Evolutionary conservation across 2,888 invertebrate genomes (phyloP).

Genomic region (Podabrus alpinus): DNA sequence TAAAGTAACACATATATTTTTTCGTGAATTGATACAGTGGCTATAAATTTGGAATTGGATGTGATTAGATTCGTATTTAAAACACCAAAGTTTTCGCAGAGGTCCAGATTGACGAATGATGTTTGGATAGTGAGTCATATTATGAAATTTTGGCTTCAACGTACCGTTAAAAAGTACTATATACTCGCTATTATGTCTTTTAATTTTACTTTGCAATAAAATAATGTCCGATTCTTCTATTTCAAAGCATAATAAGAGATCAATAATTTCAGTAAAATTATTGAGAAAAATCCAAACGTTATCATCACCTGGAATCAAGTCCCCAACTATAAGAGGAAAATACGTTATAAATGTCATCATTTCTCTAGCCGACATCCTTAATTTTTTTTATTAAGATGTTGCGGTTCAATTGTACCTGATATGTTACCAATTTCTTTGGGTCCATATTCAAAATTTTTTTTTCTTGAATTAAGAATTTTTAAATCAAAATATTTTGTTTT

Average conservation of each 20-base stretch:
- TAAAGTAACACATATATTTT: slow-evolving; percentile 39
- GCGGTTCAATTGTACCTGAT: too few relatives aligned
- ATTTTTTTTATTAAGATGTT: too few relatives aligned
- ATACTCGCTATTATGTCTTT: slow-evolving; percentile 25
- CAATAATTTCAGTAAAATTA: slow-evolving; percentile 35
- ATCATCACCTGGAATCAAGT: slow-evolving; percentile 33
- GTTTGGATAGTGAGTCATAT: slow-evolving; percentile 34
- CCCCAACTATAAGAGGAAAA: slow-evolving; percentile 37
- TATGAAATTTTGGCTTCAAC: slow-evolving; percentile 35
- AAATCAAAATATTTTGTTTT: too few relatives aligned
- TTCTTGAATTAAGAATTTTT: too few relatives aligned
- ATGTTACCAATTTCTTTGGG: too few relatives aligned
- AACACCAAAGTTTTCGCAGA: slow-evolving; percentile 34
- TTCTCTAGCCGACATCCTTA: slow-evolving; percentile 34
- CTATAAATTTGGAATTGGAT: slow-evolving; percentile 35
- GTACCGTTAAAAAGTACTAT: slow-evolving; percentile 23
- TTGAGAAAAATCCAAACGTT: too few relatives aligned
- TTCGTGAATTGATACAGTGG: slow-evolving; percentile 35
- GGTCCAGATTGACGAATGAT: slow-evolving; percentile 34
- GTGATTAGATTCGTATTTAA: slow-evolving; percentile 35
- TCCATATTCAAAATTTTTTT: too few relatives aligned
- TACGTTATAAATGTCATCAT: slow-evolving; percentile 32
- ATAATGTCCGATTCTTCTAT: slow-evolving; percentile 13
- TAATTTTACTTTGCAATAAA: slow-evolving; percentile 16
- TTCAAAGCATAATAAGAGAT: slow-evolving; percentile 24